Conservation (phyloP, 2,888 invertebrate species). For the Thera britannica region DNA sequence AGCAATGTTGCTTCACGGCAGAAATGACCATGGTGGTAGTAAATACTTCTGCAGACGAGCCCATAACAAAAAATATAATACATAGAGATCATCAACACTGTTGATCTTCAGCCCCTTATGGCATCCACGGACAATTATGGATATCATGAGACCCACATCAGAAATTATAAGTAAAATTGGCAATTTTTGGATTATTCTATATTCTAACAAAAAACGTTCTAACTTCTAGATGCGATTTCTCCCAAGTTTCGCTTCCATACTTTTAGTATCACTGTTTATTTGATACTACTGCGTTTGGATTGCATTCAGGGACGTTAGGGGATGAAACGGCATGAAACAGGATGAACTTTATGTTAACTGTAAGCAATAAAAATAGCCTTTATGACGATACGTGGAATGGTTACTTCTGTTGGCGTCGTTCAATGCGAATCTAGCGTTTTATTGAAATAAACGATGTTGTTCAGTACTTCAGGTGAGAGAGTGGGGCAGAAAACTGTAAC, state of each 20-base stretch:
- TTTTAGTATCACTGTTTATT: background rate
- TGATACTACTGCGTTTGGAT: slow-evolving; percentile 74
- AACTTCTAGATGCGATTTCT: too few relatives aligned
- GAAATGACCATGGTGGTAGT: too few relatives aligned
- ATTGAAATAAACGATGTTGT: slow-evolving; percentile 45
- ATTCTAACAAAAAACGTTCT: too few relatives aligned
- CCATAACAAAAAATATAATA: too few relatives aligned
- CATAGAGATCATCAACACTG: too few relatives aligned
- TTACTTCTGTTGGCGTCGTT: slow-evolving; percentile 71
- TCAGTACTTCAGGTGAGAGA: slow-evolving; percentile 40
- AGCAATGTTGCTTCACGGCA: too few relatives aligned
- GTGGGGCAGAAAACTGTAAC: background rate
- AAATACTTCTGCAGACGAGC: too few relatives aligned
- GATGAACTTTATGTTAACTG: slow-evolving; percentile 81
- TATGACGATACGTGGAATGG: slow-evolving; percentile 82
- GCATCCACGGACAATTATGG: too few relatives aligned
- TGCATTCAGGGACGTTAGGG: slow-evolving; percentile 78
- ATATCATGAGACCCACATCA: too few relatives aligned
- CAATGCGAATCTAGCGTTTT: slow-evolving; percentile 46
- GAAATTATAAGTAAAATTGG: too few relatives aligned
- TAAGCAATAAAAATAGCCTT: slow-evolving; percentile 82
- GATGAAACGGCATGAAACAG: slow-evolving; percentile 79
- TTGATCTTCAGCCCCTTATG: too few relatives aligned
- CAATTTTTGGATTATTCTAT: too few relatives aligned
- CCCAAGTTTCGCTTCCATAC: slow-evolving; percentile 14